Conservation (phyloP, 2,113 vertebrate genomes). For the Cryptoleucopteryx plumbea region DNA sequence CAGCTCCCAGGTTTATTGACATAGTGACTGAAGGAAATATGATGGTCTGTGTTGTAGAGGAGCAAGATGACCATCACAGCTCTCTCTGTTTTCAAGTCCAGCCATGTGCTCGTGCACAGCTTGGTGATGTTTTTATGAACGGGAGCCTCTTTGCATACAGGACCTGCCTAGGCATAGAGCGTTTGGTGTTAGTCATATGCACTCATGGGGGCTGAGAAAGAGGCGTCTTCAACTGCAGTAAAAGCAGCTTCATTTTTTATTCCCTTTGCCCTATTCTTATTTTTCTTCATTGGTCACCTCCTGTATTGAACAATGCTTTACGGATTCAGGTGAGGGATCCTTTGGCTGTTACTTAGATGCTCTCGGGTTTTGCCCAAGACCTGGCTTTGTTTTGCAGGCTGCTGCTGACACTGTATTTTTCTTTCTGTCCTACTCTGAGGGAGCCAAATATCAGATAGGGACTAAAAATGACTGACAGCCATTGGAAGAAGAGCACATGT, state of each 20-base stretch:
- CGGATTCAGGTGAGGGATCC: background rate
- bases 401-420: background rate
- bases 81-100: background rate
- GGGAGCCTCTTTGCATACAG: background rate
- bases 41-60: background rate
- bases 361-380: background rate
- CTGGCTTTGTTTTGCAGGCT: background rate
- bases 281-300: background rate
- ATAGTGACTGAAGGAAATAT: accelerated
- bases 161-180: background rate
- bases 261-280: background rate
- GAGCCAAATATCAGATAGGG: background rate
- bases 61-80: background rate
- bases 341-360: background rate
- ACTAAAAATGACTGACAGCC: background rate
- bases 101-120: background rate
- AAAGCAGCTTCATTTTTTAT: background rate
- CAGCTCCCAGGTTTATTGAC: background rate
- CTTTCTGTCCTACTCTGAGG: background rate
- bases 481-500: background rate
- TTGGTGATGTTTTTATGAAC: background rate
- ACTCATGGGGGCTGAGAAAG: background rate
- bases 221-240: background rate
- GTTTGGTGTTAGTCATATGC: background rate
- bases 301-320: background rate